phyloP scores from a whole-genome alignment of 2,113 vertebrate species.

The Raphicerus campestris region DNA sequence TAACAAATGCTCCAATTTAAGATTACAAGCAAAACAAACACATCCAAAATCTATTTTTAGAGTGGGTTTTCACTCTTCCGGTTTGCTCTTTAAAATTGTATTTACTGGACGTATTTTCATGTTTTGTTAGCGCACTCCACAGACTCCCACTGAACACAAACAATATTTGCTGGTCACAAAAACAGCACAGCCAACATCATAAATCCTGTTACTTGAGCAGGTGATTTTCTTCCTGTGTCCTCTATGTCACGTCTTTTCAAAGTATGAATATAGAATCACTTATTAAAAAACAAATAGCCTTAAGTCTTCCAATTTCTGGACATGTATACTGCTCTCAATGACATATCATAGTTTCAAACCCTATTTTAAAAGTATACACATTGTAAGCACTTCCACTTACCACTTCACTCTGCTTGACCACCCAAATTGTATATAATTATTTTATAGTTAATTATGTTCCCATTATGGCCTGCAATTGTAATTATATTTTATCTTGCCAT shows the following conservation, averaged over 20 bases:
- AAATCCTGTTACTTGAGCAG: background rate
- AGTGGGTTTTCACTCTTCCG: background rate
- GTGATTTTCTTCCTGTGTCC: background rate
- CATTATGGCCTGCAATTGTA: background rate
- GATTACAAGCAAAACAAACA: background rate
- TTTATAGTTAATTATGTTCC: background rate
- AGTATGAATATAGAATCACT: background rate
- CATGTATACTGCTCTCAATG: background rate
- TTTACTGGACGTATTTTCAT: constrained; percentile 46
- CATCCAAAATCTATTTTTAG: constrained; percentile 27
- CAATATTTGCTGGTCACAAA: background rate
- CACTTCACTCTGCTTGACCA: background rate
- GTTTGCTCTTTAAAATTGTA: constrained; percentile 42
- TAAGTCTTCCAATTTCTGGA: background rate
- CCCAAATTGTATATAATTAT: background rate
- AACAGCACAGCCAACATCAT: background rate
- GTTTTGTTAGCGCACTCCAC: background rate
- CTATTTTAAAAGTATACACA: background rate
- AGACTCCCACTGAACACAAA: background rate
- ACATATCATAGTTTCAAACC: background rate
- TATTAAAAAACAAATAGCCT: background rate
- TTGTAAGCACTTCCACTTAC: background rate
- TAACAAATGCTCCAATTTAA: background rate
- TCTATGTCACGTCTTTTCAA: background rate
- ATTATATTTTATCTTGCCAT: background rate